phyloP scores from a whole-genome alignment of 2,113 vertebrate genomes.

The Dasyprocta punctata region DNA sequence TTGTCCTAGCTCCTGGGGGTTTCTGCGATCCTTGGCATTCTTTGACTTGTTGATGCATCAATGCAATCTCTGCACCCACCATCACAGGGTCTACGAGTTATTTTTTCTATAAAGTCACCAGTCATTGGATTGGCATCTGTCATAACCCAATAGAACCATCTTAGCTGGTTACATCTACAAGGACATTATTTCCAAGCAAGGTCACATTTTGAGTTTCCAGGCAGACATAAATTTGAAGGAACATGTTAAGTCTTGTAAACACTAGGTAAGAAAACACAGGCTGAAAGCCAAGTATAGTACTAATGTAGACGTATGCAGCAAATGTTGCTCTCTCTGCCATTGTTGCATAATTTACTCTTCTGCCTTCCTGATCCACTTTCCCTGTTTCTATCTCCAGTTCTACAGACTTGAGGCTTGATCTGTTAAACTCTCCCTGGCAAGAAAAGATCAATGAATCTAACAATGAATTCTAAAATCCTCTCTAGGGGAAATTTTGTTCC shows the following conservation, averaged over 20 bases:
- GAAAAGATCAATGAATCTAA: not conserved
- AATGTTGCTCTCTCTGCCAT: fast-evolving
- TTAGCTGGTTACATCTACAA: not conserved
- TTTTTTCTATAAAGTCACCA: not conserved
- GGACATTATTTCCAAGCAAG: not conserved
- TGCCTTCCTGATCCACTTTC: not conserved
- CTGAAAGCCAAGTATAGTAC: not conserved
- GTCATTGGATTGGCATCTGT: not conserved
- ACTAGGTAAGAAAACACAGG: not conserved
- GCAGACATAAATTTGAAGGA: not conserved
- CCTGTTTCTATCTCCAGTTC: not conserved
- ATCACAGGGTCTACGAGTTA: not conserved
- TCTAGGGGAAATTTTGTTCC: not conserved
- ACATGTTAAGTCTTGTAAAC: not conserved
- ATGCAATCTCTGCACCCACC: not conserved
- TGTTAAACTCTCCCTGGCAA: not conserved
- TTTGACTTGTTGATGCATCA: not conserved
- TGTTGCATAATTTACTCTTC: not conserved
- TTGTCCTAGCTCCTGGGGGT: not conserved
- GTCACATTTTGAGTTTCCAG: not conserved
- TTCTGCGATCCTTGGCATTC: not conserved
- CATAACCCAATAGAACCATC: not conserved
- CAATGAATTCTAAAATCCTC: not conserved
- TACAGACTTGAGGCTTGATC: not conserved
- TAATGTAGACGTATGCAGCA: not conserved